These are phyloP conservation scores for Acropternis orthonyx DNA, from an alignment of 2,797 vertebrate genomes.

Conservation along the genomic window DNA sequence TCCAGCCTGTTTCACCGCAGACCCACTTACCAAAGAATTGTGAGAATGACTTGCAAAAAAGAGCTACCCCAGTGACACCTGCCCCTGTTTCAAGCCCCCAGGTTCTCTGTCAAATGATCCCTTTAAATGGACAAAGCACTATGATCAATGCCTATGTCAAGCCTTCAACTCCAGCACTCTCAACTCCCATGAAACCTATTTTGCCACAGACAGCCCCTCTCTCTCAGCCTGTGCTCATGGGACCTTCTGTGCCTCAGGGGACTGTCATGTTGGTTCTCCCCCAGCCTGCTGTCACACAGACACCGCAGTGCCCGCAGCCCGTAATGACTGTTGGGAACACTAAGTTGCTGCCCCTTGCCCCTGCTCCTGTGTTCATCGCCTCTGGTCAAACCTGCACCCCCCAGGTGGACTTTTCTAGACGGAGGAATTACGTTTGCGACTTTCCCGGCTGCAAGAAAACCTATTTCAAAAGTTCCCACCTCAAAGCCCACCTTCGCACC, in stretches of 20 bases:
- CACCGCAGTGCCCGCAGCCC: conserved; percentile 72
- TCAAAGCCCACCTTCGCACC: conserved; percentile 95
- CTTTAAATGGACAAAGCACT: conserved; percentile 79
- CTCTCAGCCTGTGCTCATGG: conserved; percentile 83
- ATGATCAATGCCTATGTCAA: conserved; percentile 88
- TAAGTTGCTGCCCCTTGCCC: conserved; percentile 91
- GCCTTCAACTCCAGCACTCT: conserved; percentile 77
- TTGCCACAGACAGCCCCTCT: conserved; percentile 78
- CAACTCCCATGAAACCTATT: conserved; percentile 77
- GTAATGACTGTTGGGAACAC: conserved; percentile 87
- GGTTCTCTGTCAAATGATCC: conserved; percentile 91
- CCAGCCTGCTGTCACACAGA: conserved; percentile 77
- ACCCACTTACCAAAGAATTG: conserved; percentile 65
- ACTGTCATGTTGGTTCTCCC: conserved; percentile 93
- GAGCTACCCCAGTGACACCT: conserved; percentile 70
- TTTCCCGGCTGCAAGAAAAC: conserved; percentile 95
- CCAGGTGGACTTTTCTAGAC: conserved; percentile 89
- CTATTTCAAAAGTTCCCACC: conserved; percentile 98
- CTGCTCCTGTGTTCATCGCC: conserved; percentile 89
- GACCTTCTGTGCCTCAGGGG: conserved; percentile 85
- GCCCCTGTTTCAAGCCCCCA: conserved; percentile 80
- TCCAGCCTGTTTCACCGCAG: neutral
- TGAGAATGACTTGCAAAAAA: conserved; percentile 63
- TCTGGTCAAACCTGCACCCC: conserved; percentile 80
- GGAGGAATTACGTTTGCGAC: conserved; percentile 91